These are phyloP conservation scores for Halcyon smyrnensis DNA, from an alignment of 2,797 vertebrate species.

Conservation along the genomic window DNA sequence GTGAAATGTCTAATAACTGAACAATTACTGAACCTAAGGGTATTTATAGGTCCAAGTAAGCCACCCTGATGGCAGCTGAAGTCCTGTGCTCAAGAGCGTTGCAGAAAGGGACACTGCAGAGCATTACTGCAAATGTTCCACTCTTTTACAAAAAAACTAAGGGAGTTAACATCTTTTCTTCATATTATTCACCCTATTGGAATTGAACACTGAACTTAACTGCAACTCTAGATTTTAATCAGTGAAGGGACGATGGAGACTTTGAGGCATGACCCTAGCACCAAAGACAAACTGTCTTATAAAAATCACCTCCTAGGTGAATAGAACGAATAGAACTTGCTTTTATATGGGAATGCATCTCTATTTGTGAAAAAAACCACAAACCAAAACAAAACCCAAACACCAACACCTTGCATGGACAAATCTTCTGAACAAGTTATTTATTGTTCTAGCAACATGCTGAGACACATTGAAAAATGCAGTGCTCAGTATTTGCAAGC, in stretches of 20 bases:
- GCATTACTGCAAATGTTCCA: not conserved
- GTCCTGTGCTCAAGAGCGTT: not conserved
- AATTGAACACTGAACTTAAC: not conserved
- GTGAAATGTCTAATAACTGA: not conserved
- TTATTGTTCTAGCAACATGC: not conserved
- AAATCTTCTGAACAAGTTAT: conserved; percentile 10
- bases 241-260: not conserved
- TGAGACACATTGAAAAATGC: not conserved
- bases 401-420: not conserved
- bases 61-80: not conserved
- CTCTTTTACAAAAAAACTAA: not conserved
- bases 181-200: not conserved
- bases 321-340: not conserved
- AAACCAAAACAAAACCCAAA: too few relatives aligned
- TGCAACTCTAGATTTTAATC: not conserved
- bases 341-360: not conserved
- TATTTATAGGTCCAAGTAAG: not conserved
- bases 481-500: not conserved
- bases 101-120: not conserved
- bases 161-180: not conserved
- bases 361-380: not conserved
- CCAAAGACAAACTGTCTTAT: not conserved
- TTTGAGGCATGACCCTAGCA: not conserved
- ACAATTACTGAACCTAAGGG: not conserved
- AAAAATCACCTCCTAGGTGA: not conserved